A percentile compares a stretch with the other conserved stretches of the same genome.
Evolutionary conservation across 2,113 vertebrate species (phyloP).

Genomic region (Calidris pygmaea): DNA sequence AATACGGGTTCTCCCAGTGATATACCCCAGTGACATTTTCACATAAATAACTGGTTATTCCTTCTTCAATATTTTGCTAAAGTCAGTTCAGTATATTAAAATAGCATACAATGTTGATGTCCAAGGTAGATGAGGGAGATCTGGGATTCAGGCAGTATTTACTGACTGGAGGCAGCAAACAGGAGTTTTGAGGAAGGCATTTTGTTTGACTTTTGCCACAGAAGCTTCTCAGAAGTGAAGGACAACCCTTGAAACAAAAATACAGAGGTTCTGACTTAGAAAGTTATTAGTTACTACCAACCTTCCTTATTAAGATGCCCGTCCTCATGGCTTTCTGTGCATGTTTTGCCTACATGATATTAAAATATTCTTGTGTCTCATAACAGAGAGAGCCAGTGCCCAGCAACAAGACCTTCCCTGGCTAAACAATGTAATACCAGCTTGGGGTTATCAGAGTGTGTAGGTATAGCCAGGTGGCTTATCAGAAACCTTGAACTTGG

Average conservation of each 20-base stretch:
- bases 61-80: not conserved
- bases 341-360: not conserved
- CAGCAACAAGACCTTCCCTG: conserved; percentile 52
- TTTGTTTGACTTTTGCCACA: not conserved
- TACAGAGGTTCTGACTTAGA: not conserved
- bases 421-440: conserved; percentile 61
- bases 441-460: conserved; percentile 55
- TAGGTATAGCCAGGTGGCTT: conserved; percentile 58
- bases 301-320: not conserved
- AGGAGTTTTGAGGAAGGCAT: not conserved
- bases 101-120: not conserved
- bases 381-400: conserved; percentile 7
- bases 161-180: not conserved
- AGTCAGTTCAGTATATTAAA: not conserved
- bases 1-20: not conserved
- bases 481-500: conserved; percentile 66
- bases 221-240: not conserved
- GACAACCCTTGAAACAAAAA: not conserved
- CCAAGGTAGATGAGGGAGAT: not conserved
- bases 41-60: not conserved
- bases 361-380: not conserved
- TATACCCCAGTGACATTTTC: not conserved
- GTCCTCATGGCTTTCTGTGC: not conserved
- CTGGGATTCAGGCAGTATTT: not conserved
- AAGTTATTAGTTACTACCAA: not conserved